phyloP scores from a whole-genome alignment of 37 sponge, comb jelly and placozoan species.

The Axinella damicornis region DNA sequence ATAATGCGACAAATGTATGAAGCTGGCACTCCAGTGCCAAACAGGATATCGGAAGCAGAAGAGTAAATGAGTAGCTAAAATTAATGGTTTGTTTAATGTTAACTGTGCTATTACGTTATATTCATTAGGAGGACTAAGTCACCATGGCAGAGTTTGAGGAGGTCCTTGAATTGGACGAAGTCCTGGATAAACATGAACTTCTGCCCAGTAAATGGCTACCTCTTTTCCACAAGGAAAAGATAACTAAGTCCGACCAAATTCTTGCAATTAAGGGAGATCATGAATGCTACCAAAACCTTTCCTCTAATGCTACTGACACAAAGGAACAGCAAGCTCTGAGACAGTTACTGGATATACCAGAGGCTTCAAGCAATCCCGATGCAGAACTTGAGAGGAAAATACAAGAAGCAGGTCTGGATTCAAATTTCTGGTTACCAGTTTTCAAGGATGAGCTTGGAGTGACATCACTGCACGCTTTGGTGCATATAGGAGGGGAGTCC shows the following conservation, averaged over 20 bases:
- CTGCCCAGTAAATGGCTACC: not conserved
- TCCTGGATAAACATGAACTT: too few relatives aligned
- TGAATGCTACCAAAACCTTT: not conserved
- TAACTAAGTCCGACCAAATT: not conserved
- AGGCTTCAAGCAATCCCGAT: not conserved
- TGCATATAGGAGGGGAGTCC: not conserved
- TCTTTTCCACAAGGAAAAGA: not conserved
- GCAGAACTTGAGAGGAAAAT: not conserved
- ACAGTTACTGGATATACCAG: not conserved
- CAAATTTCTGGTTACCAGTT: not conserved
- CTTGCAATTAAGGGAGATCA: not conserved
- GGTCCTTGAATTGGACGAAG: too few relatives aligned
- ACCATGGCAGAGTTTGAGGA: too few relatives aligned
- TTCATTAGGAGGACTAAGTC: too few relatives aligned
- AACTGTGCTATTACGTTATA: too few relatives aligned
- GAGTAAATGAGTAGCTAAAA: too few relatives aligned
- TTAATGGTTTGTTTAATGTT: too few relatives aligned
- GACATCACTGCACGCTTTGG: not conserved
- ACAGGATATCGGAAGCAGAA: too few relatives aligned
- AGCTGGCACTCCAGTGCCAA: too few relatives aligned
- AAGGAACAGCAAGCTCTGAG: not conserved
- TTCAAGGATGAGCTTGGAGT: not conserved
- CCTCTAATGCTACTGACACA: not conserved
- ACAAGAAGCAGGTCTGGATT: not conserved
- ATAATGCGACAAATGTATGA: too few relatives aligned